Evolutionary conservation across 2,797 vertebrate species (phyloP).

Genomic region (Spheniscus humboldti): DNA sequence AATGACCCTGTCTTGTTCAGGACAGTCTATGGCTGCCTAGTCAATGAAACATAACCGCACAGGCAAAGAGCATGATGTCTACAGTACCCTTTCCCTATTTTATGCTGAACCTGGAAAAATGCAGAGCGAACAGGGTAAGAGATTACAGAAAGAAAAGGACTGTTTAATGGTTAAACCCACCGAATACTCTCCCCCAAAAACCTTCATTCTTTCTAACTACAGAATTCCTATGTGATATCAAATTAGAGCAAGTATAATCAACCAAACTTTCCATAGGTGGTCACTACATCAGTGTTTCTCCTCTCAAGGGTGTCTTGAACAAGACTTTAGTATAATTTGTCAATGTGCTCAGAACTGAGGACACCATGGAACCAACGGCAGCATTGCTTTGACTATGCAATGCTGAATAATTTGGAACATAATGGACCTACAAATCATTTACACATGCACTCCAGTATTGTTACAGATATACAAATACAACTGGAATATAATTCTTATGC

Average conservation of each 20-base stretch:
- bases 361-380: neutral
- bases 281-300: neutral
- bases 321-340: neutral
- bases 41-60: neutral
- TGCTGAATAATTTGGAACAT: neutral
- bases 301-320: neutral
- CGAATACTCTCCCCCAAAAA: fast-evolving
- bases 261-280: neutral
- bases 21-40: neutral
- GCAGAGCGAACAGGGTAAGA: neutral
- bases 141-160: neutral
- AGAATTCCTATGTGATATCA: neutral
- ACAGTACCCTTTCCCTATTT: neutral
- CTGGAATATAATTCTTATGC: neutral
- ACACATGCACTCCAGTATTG: neutral
- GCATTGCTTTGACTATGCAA: neutral
- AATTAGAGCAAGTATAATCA: neutral
- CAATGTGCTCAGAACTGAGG: neutral
- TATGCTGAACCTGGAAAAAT: neutral
- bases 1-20: neutral
- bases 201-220: neutral
- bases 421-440: neutral
- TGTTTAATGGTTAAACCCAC: neutral
- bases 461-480: neutral
- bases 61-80: neutral